Evolutionary conservation across 1,140 invertebrate species (phyloP).

Genomic region (Zaprionus taronus): DNA sequence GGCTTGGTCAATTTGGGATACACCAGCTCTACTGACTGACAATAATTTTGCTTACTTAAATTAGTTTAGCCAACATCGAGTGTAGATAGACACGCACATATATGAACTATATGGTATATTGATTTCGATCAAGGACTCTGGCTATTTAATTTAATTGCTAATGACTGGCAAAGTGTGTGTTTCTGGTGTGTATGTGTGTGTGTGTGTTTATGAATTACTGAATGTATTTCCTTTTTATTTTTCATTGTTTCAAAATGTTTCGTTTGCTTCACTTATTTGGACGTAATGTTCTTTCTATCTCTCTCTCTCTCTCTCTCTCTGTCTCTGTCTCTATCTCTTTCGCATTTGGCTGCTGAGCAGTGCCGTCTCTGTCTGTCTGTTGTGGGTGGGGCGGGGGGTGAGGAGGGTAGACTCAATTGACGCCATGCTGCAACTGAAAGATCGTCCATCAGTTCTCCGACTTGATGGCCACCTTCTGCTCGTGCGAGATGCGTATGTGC

Average conservation of each 20-base stretch:
- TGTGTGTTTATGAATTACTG: not conserved
- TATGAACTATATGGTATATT: not conserved
- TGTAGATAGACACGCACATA: slow-evolving; percentile 10
- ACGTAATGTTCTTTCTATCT: slow-evolving; percentile 31
- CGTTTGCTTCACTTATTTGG: slow-evolving; percentile 14
- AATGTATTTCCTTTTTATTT: slow-evolving; percentile 3
- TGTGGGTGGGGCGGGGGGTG: too few species aligned
- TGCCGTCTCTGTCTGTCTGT: slow-evolving; percentile 4
- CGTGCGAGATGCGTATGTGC: slow-evolving; percentile 84
- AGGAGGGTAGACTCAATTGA: slow-evolving; percentile 21
- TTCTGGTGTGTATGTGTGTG: not conserved
- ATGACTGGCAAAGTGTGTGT: slow-evolving; percentile 19
- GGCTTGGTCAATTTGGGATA: slow-evolving; percentile 55
- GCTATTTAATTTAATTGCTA: slow-evolving; percentile 3
- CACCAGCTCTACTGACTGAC: slow-evolving; percentile 49
- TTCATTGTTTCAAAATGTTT: not conserved
- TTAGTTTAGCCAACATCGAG: slow-evolving; percentile 22
- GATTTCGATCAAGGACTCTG: slow-evolving; percentile 4
- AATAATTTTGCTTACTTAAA: slow-evolving; percentile 22
- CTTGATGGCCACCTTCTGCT: slow-evolving; percentile 79
- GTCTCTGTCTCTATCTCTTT: slow-evolving; percentile 19
- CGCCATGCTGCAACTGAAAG: slow-evolving; percentile 52
- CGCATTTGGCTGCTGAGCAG: not conserved
- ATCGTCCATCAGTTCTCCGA: slow-evolving; percentile 81
- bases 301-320: slow-evolving; percentile 8